Evolutionary conservation across 2,888 invertebrate genomes (phyloP), one percentile per base, ranked within the genome.

Genomic region (Drosophila borborema): DNA sequence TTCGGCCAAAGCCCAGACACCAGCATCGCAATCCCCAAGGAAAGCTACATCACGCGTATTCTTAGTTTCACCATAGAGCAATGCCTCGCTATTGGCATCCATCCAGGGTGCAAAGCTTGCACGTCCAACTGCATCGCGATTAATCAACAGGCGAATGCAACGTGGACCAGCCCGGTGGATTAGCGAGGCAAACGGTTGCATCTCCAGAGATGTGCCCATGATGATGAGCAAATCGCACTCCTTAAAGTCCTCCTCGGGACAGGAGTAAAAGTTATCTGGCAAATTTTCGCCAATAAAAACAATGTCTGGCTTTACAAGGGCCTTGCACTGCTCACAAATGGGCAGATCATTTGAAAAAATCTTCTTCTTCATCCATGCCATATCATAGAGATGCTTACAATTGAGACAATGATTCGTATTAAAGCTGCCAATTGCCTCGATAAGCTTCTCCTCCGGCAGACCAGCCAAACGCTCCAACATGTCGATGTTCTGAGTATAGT

Each of bases 401-500:
- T 72, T 94, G 8, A 97, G 92, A 91, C 99, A 99, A 91, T 97
- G 98, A 56, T 97, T 97, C 0, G 96, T 97, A 90, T 96, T 95
- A 92, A 99, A 98, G 1, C 98, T 97, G 0, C 99, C 99, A 91
- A 99, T 99, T 3, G 99, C 99, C 92, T 99, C 98, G 0, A 99
- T 97, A 28, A 99, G 93, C 91, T 97, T 97, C 0, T 97, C 96
- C 3, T 95, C 95, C 0, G 96, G 96, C 63, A 99, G 93, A 2
- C 97, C 97, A 12, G 98, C 97, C 5, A 97, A 94, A 77, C 97
- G 94, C 93, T 99, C 99, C 74, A 99, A 92, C 0, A 98, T 97
- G 92, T 99, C 99, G 80, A 99, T 98, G 92, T 99, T 99, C 94
- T 99, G 96, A 0, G 97, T 96, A 86, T 96, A 97, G 92, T 97